Percentiles rank a stretch among this genome's conserved stretches.
These are phyloP conservation scores for Phylloscopus collybita DNA, from an alignment of 2,797 vertebrate species.

Conservation along the genomic window DNA sequence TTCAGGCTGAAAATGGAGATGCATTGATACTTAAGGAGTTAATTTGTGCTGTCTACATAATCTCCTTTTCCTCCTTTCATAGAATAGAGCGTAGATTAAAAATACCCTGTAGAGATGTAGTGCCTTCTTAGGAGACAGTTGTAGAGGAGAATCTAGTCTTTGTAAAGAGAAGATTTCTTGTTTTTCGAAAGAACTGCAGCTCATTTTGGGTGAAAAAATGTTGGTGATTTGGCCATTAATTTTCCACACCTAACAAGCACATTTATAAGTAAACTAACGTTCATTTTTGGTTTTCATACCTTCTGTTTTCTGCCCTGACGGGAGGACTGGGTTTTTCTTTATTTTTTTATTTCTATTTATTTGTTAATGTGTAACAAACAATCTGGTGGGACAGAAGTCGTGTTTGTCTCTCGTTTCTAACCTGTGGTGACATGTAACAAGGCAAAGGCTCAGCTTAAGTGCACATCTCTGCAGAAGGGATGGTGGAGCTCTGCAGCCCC, in stretches of 20 bases:
- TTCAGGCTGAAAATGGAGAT: slow-evolving; percentile 77
- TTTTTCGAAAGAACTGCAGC: slow-evolving; percentile 48
- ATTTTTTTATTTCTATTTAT: slow-evolving; percentile 39
- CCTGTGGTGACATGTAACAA: slow-evolving; percentile 62
- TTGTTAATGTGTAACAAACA: slow-evolving; percentile 76
- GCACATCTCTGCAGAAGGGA: slow-evolving; percentile 16
- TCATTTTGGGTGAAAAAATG: slow-evolving; percentile 47
- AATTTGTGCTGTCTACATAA: slow-evolving; percentile 87
- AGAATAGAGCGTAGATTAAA: slow-evolving; percentile 42
- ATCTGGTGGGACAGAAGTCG: slow-evolving; percentile 57
- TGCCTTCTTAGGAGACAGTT: slow-evolving; percentile 48
- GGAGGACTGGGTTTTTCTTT: slow-evolving; percentile 68
- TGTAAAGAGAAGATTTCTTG: slow-evolving; percentile 51
- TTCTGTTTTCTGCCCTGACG: slow-evolving; percentile 72
- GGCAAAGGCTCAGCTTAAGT: slow-evolving; percentile 48
- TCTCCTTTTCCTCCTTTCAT: slow-evolving; percentile 59
- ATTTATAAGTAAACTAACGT: slow-evolving; percentile 67
- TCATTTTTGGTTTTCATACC: slow-evolving; percentile 75
- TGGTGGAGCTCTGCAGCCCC: slow-evolving; percentile 28
- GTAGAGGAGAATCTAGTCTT: slow-evolving; percentile 44
- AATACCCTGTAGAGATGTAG: neutral
- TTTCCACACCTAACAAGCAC: slow-evolving; percentile 58
- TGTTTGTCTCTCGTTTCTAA: slow-evolving; percentile 76
- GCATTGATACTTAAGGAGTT: slow-evolving; percentile 85
- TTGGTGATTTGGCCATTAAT: slow-evolving; percentile 70